These are phyloP conservation scores for Nomada goodeniana DNA, from an alignment of 2,888 invertebrate genomes.

Conservation along the genomic window DNA sequence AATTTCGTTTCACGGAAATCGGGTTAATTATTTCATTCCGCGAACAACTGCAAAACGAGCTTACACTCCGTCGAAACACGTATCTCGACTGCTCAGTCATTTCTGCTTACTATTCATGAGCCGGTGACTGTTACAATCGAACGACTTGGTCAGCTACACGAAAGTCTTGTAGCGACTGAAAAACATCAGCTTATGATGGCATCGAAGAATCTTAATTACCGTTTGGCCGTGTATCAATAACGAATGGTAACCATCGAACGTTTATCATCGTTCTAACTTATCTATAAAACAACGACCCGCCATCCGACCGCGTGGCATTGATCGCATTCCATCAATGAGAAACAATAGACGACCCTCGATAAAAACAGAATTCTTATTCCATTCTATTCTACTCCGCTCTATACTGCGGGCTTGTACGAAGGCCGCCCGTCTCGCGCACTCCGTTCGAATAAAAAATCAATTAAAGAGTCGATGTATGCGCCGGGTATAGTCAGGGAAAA, in stretches of 20 bases:
- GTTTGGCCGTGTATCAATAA: not conserved
- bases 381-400: not conserved
- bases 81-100: not conserved
- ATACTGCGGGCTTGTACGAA: not conserved
- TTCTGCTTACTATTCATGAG: constrained; percentile 13
- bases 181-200: not conserved
- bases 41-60: not conserved
- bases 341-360: not conserved
- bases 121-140: not conserved
- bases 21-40: not conserved
- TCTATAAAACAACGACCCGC: not conserved
- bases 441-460: not conserved
- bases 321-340: not conserved
- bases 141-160: constrained; percentile 16
- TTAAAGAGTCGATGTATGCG: not conserved
- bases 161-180: not conserved
- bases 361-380: not conserved
- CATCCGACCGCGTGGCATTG: not conserved
- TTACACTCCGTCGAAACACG: not conserved
- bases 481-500: constrained; percentile 21
- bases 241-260: constrained; percentile 1
- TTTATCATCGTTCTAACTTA: constrained; percentile 1
- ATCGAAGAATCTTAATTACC: not conserved
- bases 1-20: too few relatives aligned
- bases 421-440: too few relatives aligned